These are phyloP conservation scores for Cylindroiulus punctatus DNA, from an alignment of 2,888 invertebrate species.

Conservation along the genomic window DNA sequence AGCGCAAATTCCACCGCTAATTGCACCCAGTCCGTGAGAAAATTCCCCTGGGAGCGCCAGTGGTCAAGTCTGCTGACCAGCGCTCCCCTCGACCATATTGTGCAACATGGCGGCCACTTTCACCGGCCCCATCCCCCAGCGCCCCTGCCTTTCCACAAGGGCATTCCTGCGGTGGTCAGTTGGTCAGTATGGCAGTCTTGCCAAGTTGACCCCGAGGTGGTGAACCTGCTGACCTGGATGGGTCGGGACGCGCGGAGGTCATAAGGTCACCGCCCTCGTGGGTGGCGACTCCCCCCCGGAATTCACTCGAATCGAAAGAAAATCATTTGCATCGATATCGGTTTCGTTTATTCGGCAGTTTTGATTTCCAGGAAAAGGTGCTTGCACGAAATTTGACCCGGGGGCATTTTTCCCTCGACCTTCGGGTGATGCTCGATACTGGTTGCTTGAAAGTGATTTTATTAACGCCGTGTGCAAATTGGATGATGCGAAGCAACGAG, in stretches of 20 bases:
- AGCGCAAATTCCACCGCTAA: not conserved
- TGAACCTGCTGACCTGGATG: not conserved
- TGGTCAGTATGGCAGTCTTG: slow-evolving; percentile 10
- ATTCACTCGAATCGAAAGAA: no score
- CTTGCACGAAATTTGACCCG: no score
- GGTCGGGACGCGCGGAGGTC: not conserved
- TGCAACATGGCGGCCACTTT: slow-evolving; percentile 3
- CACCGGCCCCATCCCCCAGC: not conserved
- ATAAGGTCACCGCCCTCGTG: not conserved
- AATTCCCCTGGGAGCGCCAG: not conserved
- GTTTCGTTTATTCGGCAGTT: no score
- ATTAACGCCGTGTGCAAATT: no score
- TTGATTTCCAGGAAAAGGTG: no score
- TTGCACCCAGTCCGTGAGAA: slow-evolving; percentile 4
- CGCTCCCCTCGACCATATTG: slow-evolving; percentile 1
- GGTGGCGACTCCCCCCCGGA: no score
- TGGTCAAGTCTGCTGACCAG: not conserved
- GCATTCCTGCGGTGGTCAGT: slow-evolving; percentile 18
- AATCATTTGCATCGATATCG: no score
- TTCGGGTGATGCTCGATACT: no score
- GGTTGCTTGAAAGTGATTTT: no score
- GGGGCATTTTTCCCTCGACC: no score
- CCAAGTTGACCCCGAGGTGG: not conserved
- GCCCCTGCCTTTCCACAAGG: not conserved
- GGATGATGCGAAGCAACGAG: no score